Base-by-base conservation (phyloP, 1,140 invertebrate genomes). In the Drosophila tsacasi region DNA sequence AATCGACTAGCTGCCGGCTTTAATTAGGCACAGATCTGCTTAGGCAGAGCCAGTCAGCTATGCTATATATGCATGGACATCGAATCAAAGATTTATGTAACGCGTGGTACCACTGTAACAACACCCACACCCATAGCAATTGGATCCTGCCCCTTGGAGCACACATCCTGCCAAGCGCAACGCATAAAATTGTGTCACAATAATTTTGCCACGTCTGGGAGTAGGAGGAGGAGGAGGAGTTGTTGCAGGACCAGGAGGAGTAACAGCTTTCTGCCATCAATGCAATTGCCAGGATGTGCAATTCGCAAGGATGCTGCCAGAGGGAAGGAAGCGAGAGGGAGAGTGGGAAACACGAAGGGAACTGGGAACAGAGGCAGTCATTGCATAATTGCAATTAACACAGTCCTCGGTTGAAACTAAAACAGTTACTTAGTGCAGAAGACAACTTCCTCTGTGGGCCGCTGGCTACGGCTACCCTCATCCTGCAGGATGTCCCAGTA, bases 301-400 rank as follows among this genome's bases (percentile, higher is more conserved):
- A 79, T 82, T 81, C 65, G 66, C 65, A 63, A 75, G 75, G 60
- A 86, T 85, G 82, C 39, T 57, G 30, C 46, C 42, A 23, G n/a
- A 15, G 15, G 52, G 25, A 27, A 35, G 32, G 21, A 15, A 30
- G 46, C 17, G 5, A 15, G 21, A 5, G 23, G 1, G 23, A 27
- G 23, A 13, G 13, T 7, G 47, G 21, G 54, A 5, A 4, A 7
- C n/a, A 2, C 0, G 13, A 5, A 4, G 13, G 5, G 9, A 54
- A 23, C 32, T 55, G 46, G 62, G 35, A 19, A 37, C 55, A 39
- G 32, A 66, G 55, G 63, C 67, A 71, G 67, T 71, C 81, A 89
- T 83, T 81, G 84, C 83, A 89, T 87, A 87, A 89, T 89, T 87
- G 83, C 83, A 87, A 87, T 87, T 87, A 87, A 87, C 84, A 89